phyloP scores from a whole-genome alignment of 2,888 invertebrate species.

The Pheosia tremula region DNA sequence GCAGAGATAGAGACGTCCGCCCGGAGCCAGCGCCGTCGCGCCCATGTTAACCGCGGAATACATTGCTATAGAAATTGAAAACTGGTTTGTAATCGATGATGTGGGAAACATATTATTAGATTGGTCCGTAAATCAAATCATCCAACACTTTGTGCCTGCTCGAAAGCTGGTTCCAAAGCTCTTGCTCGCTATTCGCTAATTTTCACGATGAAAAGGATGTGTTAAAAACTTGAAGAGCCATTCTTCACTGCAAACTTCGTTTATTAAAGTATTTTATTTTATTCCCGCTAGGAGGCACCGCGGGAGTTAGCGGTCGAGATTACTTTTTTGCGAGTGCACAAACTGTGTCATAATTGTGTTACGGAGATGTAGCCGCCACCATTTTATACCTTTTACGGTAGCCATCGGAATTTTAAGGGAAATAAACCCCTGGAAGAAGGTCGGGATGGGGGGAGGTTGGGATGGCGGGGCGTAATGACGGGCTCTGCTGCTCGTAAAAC shows the following conservation, averaged over 20 bases:
- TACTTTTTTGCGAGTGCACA: constrained; percentile 14
- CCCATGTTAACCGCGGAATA: neutral
- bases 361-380: constrained; percentile 15
- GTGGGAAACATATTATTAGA: no score
- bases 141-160: neutral
- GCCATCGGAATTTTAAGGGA: constrained; percentile 18
- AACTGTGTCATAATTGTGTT: constrained; percentile 22
- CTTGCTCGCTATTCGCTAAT: neutral
- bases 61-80: neutral
- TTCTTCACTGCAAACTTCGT: constrained; percentile 1
- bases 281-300: neutral
- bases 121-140: no score
- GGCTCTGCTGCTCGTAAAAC: neutral
- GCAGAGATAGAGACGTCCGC: constrained; percentile 11
- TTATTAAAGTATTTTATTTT: constrained; percentile 2
- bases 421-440: constrained; percentile 21
- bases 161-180: neutral
- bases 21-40: neutral
- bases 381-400: constrained; percentile 19
- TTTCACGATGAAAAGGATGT: neutral
- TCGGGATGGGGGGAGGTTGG: constrained; percentile 9
- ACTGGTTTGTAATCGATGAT: neutral
- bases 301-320: constrained; percentile 9
- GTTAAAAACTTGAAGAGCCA: constrained; percentile 3
- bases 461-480: neutral